Percentiles rank a stretch among this genome's conserved stretches.
These are phyloP conservation scores for Meloidogyne chitwoodi DNA, from an alignment of 1,140 invertebrate species.

Conservation along the genomic window DNA sequence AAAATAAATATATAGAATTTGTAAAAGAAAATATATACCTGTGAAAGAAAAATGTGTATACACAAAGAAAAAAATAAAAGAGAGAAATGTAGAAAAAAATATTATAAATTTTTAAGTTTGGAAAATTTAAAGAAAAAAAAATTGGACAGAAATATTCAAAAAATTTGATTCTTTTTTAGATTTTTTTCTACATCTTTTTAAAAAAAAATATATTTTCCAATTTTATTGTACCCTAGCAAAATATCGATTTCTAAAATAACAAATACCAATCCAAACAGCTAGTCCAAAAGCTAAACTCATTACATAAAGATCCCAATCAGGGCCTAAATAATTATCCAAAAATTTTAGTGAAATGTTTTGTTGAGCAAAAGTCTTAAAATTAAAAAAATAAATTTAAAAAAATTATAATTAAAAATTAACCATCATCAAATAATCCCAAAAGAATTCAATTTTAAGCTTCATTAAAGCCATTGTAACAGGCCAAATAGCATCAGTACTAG, in stretches of 20 bases:
- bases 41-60: no score
- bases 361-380: conserved; percentile 22
- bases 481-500: conserved; percentile 73
- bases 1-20: no score
- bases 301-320: conserved; percentile 44
- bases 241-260: conserved; percentile 26
- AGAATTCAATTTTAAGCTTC: conserved; percentile 69
- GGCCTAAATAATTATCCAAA: conserved; percentile 22
- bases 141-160: no score
- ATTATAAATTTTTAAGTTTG: no score
- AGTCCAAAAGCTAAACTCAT: conserved; percentile 35
- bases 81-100: no score
- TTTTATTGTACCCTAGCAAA: no score
- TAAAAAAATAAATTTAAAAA: not conserved
- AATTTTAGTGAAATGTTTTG: conserved; percentile 18
- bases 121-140: no score
- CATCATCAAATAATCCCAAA: conserved; percentile 40
- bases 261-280: conserved; percentile 31
- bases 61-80: no score
- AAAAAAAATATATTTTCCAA: no score
- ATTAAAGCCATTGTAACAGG: conserved; percentile 86
- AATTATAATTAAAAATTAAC: conserved; percentile 14
- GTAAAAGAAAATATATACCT: no score
- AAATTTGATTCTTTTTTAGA: no score
- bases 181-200: no score